These are phyloP conservation scores for Drosophila leontia DNA, from an alignment of 1,140 invertebrate genomes.

Conservation along the genomic window DNA sequence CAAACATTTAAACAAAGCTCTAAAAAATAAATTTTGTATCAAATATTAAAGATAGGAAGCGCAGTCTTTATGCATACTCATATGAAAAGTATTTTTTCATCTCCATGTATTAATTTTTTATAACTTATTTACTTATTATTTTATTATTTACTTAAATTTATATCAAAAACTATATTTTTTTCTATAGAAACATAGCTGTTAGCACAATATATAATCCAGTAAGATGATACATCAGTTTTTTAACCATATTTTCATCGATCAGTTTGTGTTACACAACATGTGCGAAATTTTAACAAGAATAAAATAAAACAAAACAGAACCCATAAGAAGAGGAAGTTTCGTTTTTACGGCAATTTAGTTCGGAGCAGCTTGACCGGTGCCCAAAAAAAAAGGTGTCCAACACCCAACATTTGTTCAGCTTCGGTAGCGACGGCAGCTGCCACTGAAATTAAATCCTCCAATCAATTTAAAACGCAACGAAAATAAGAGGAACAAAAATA, in stretches of 20 bases:
- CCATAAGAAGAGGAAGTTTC: constrained; percentile 24
- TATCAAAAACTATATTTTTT: not conserved
- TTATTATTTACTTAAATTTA: not conserved
- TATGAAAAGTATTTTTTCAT: too few species aligned
- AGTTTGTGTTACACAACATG: constrained; percentile 57
- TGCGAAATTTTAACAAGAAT: constrained; percentile 25
- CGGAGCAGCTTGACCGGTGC: constrained; percentile 24
- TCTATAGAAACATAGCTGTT: not conserved
- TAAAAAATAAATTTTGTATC: not conserved
- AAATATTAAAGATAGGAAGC: not conserved
- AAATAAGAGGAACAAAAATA: constrained; percentile 22
- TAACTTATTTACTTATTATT: too few species aligned
- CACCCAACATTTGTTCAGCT: constrained; percentile 44
- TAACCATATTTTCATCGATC: constrained; percentile 30
- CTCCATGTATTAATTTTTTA: not conserved
- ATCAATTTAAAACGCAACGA: constrained; percentile 71
- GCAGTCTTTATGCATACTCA: too few species aligned
- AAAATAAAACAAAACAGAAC: constrained; percentile 2
- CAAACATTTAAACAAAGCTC: not conserved
- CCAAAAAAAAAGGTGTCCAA: constrained; percentile 58
- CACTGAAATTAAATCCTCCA: constrained; percentile 82
- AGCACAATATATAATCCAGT: constrained; percentile 3
- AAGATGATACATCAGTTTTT: constrained; percentile 11
- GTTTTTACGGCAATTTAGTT: constrained; percentile 59
- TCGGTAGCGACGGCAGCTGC: constrained; percentile 67